Evolutionary conservation across 2,888 invertebrate species (phyloP), one percentile per base, ranked within the genome.

Genomic region (Netelia inedita): DNA sequence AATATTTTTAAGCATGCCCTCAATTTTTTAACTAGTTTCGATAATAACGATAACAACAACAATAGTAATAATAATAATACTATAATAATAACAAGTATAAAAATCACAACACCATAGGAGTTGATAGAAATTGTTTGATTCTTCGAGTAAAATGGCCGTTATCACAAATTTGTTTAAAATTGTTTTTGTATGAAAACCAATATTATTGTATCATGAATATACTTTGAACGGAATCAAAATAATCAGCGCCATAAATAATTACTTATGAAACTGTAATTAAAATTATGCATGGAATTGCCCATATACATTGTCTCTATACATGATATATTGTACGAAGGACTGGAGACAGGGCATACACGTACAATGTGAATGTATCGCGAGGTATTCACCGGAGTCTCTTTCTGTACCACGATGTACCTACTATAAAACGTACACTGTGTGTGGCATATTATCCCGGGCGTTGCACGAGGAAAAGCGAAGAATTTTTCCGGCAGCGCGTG

Each of bases 401-500:
- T 82, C 72, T 6, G 78, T 71, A 65, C 50, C 66, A 57, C 82
- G 74, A 82, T 79, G 82, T 85, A 79, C 68, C 35, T 35, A 23
- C 35, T 61, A 59, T 78, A 79, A 57, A 19, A 16, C 43, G 10
- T 19, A 57, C 61, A 53, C 41, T 72, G 72, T 82, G 68, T 79
- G 74, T 53, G 74, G 85, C 79, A 53, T 78, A 74, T 79, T 79
- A 72, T 79, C 28, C 23, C 6, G 23, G 23, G 57, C 69, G 23
- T 43, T 72, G 79, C 19, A 41, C 55, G 84, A 78, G 35, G 81
- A 72, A 82, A 85, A 82, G 73, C 74, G 79, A 85, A 81, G 83
- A 81, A 86, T 85, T 85, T 85, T 85, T 85, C 86, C 80, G 81
- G 72, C 76, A 75, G 61, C 71, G 68, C 81, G 83, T 79, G 72